Base-by-base conservation (phyloP, 2,113 vertebrate species). In the Pardalotus punctatus region DNA sequence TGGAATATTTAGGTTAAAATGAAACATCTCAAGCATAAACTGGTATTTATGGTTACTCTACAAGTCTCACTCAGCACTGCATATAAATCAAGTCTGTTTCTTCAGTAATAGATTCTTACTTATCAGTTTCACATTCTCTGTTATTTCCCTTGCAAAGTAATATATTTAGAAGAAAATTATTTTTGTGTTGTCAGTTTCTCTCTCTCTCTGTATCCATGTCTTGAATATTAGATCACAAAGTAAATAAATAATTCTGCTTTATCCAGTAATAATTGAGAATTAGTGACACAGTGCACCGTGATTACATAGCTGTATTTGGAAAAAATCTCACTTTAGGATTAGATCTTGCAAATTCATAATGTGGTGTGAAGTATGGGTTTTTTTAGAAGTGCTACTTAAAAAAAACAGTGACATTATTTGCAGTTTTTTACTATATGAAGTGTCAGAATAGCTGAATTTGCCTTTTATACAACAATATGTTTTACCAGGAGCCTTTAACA, bases 181-280 rank as follows among this genome's bases (percentile, higher is more conserved):
- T 84, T 77, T 64, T 67, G 7, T 70, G 19, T 71, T 84, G 47
- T 81, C 47, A 40, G 1, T 88, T 81, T 86, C 40, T 85, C 12
- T 73, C 12, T 73, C 12, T 81, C 16, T 74, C 12, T 50, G 21
- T 57, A 72, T 61, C 50, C 22, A 3, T 22, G 11, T 74, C 38
- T 86, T 67, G 51, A 92, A 78, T 88, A 91, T 60, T 89, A 64
- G 42, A 88, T 90, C 45, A 93, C 21, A 82, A 91, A 69, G 17
- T 62, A 93, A 90, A 76, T 72, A 85, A 85, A 42, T 78, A 86
- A 47, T 79, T 92, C 80, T 71, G n/a, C 29, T 78, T 92, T 81
- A 67, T 67, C 43, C 51, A 74, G 24, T 47, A 48, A 29, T 67
- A 33, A n/a, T 14, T 84, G 65, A 81, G 24, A 95, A 70, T 90